Evolutionary conservation across 2,888 invertebrate genomes (phyloP).

Genomic region (Bedellia somnulentella): DNA sequence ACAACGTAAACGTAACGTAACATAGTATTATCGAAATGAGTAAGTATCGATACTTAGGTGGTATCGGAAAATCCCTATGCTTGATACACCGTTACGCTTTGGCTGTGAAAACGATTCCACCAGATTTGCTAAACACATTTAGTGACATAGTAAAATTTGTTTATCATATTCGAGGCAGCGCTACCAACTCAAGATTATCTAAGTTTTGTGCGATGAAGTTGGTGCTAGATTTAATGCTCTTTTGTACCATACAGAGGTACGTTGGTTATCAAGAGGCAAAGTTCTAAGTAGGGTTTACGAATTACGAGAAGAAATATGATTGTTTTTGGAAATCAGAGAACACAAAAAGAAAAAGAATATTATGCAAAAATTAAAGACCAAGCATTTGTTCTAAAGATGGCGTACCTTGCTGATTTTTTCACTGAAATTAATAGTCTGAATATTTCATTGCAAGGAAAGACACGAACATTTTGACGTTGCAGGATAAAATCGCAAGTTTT

Average conservation of each 20-base stretch:
- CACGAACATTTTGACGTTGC: constrained; percentile 9
- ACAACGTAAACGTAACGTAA: no score
- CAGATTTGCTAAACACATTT: constrained; percentile 10
- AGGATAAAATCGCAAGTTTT: constrained; percentile 11
- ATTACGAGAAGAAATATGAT: constrained; percentile 9
- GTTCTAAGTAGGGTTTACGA: constrained; percentile 11
- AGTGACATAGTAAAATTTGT: constrained; percentile 9
- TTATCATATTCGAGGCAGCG: constrained; percentile 7
- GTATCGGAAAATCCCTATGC: no score
- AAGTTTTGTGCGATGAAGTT: constrained; percentile 6
- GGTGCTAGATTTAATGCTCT: constrained; percentile 6
- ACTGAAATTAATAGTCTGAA: constrained; percentile 7
- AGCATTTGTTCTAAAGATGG: neutral
- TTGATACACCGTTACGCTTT: constrained; percentile 10
- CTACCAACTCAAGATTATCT: constrained; percentile 2
- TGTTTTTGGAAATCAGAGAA: constrained; percentile 10
- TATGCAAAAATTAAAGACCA: constrained; percentile 9
- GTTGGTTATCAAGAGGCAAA: constrained; percentile 8
- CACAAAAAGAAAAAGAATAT: constrained; percentile 10
- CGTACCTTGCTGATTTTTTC: constrained; percentile 8
- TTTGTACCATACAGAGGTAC: constrained; percentile 6
- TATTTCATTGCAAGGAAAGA: constrained; percentile 9
- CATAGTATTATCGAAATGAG: no score
- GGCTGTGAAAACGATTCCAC: constrained; percentile 10
- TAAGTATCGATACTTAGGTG: no score